These are phyloP conservation scores for Trissolcus brochymenae DNA, from an alignment of 2,888 invertebrate genomes.

Conservation along the genomic window DNA sequence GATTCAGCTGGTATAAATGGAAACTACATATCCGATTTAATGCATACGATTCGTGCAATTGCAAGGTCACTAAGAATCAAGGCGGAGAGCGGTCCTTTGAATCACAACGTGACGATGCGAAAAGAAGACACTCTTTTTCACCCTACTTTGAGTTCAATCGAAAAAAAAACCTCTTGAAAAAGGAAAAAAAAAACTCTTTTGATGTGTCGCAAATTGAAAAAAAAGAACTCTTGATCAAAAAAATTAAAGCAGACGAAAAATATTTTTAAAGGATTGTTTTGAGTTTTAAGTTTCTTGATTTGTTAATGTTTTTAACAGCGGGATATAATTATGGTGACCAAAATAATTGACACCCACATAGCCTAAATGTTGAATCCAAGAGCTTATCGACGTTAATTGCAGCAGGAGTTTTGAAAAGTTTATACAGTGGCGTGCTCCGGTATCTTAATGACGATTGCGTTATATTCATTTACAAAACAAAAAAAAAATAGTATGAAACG, in stretches of 20 bases:
- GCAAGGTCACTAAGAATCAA: slow-evolving; percentile 40
- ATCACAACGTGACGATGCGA: slow-evolving; percentile 12
- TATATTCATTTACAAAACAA: slow-evolving; percentile 5
- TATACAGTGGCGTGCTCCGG: background rate
- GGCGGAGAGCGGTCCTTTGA: slow-evolving; percentile 13
- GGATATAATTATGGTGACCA: no score
- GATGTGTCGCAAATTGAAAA: no score
- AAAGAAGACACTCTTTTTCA: slow-evolving; percentile 19
- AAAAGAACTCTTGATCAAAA: no score
- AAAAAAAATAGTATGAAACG: slow-evolving; percentile 16
- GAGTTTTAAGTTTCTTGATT: no score
- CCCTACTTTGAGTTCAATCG: background rate
- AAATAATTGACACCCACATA: no score
- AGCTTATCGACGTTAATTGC: slow-evolving; percentile 17
- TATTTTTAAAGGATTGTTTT: no score
- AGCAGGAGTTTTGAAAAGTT: slow-evolving; percentile 12
- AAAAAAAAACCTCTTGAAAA: background rate
- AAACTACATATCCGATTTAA: slow-evolving; percentile 58
- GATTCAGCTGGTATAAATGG: slow-evolving; percentile 54
- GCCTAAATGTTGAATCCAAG: no score
- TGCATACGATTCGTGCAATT: slow-evolving; percentile 47
- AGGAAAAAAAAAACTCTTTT: no score
- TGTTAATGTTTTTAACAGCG: no score
- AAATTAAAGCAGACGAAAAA: no score
- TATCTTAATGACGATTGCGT: slow-evolving; percentile 25